A percentile compares a stretch with the other conserved stretches of the same genome.
Evolutionary conservation across 2,888 invertebrate genomes (phyloP).

Genomic region (Saturnia pavonia): DNA sequence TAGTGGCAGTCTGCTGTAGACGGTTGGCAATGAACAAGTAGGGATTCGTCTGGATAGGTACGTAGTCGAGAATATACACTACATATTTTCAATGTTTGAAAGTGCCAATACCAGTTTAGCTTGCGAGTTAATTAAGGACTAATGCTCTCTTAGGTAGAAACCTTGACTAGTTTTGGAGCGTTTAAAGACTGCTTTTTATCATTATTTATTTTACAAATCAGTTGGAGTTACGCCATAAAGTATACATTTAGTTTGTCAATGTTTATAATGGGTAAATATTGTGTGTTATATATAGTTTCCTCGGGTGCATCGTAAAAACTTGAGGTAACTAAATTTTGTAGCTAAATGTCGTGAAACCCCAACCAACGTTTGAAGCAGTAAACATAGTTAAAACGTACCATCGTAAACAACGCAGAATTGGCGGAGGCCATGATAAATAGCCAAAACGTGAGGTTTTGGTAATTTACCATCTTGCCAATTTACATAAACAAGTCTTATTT

Average conservation of each 20-base stretch:
- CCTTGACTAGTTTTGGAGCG: not conserved
- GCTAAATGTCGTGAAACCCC: not conserved
- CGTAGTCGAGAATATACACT: too few species aligned
- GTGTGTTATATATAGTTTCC: not conserved
- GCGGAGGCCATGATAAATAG: not conserved
- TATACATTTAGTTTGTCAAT: not conserved
- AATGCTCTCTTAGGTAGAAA: not conserved
- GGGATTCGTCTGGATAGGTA: too few species aligned
- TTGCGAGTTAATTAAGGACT: not conserved
- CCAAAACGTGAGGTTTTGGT: slow-evolving; percentile 4
- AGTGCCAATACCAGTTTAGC: not conserved
- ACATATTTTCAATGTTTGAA: too few species aligned
- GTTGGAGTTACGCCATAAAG: not conserved
- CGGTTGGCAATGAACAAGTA: too few species aligned
- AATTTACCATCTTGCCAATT: not conserved
- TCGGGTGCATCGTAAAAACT: not conserved
- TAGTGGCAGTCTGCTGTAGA: too few species aligned
- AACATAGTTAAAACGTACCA: not conserved
- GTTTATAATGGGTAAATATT: not conserved
- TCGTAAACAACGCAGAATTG: not conserved
- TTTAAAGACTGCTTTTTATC: not conserved
- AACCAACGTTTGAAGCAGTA: not conserved
- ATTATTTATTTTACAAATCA: not conserved
- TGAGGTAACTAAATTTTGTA: not conserved
- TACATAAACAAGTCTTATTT: not conserved